Evolutionary conservation across 2,888 invertebrate species (phyloP), one percentile per base, ranked within the genome.

Genomic region (Arge pagana): DNA sequence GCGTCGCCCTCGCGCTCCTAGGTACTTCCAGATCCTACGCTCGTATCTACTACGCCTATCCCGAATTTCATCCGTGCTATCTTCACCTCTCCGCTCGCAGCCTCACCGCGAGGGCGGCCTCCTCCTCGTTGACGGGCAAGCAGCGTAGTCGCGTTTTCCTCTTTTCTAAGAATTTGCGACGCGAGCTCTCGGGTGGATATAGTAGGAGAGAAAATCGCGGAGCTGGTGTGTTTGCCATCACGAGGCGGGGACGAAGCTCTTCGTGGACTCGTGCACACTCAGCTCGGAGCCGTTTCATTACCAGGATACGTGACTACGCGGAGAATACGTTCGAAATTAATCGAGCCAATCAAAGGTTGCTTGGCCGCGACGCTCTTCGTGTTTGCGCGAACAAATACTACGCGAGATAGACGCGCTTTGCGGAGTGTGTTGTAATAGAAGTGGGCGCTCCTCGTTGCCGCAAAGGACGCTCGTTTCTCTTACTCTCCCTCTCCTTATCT

Each of bases 301-400:
- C 55, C 55, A 56, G 57, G 59, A 52, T 60, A 63, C 65, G 67
- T 65, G 69, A 67, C 65, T 65, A 52, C 64, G 63, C 65, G 62
- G n/a, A 59, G 55, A 64, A 65, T 64, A 62, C 45, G 64, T 71
- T 61, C 60, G 67, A 68, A n/a, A 72, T 72, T 72, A 73, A 68
- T 63, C 60, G 61, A 60, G 65, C 61, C 70, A 70, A 74, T 74
- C 70, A 70, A 70, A 70, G 62, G 57, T 64, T 62, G 48, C 28
- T 41, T 26, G 2, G 10, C 28, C 28, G 8, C 4, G 3, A 2
- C 28, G 10, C 40, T 6, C 19, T 4, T 16, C 24, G 28, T 42
- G 30, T 42, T 30, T 42, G 30, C 16, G 3, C 18, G 33, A 21
- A 23, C 45, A 33, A 45, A 45, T 45, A 45, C 42, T 10, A n/a